These are phyloP conservation scores for Xyliphius kryptos DNA, from an alignment of 2,113 vertebrate genomes.

Conservation along the genomic window DNA sequence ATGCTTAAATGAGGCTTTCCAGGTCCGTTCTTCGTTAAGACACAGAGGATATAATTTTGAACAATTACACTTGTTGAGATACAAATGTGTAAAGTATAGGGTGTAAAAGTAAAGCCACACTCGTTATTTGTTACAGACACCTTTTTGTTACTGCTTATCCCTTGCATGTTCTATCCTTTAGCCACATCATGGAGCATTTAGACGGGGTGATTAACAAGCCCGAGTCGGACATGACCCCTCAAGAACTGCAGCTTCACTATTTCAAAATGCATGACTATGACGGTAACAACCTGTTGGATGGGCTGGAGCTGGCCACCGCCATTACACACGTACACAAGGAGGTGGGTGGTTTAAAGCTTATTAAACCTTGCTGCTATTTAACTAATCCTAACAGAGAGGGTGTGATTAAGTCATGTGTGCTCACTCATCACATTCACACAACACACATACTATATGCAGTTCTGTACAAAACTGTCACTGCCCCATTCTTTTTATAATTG, in stretches of 20 bases:
- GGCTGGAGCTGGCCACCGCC: constrained; percentile 88
- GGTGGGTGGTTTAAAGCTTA: constrained; percentile 57
- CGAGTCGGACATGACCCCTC: constrained; percentile 87
- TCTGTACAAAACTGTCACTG: too few relatives aligned
- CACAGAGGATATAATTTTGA: too few relatives aligned
- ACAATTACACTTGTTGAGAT: too few relatives aligned
- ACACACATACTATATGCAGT: too few relatives aligned
- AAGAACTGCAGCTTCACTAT: constrained; percentile 95
- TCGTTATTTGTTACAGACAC: too few relatives aligned
- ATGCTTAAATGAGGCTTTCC: too few relatives aligned
- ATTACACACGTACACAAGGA: constrained; percentile 93
- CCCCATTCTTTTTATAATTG: too few relatives aligned
- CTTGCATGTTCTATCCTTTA: constrained; percentile 45
- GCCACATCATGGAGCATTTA: constrained; percentile 95
- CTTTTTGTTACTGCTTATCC: neutral
- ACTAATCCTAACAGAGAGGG: neutral
- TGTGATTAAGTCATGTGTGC: neutral
- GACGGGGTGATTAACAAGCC: constrained; percentile 92
- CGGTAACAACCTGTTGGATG: constrained; percentile 90
- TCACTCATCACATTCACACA: too few relatives aligned
- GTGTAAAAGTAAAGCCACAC: too few relatives aligned
- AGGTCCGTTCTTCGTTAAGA: too few relatives aligned
- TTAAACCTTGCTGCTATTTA: neutral
- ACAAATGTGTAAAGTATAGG: too few relatives aligned
- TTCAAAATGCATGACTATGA: constrained; percentile 99